Evolutionary conservation across 2,888 invertebrate genomes (phyloP).

Genomic region (Hypomecis atomaria): DNA sequence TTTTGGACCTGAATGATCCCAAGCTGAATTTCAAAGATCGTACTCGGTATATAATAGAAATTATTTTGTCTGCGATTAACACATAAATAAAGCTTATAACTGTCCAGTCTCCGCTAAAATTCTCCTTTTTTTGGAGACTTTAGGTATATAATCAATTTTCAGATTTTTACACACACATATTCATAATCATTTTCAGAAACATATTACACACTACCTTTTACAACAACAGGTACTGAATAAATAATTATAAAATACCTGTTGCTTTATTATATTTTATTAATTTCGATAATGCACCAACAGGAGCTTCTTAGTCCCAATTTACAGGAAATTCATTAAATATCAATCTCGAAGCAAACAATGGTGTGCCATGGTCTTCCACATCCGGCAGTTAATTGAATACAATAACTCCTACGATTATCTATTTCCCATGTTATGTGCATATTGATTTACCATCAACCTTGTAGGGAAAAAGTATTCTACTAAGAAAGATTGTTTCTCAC

Average conservation of each 20-base stretch:
- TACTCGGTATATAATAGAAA: too few species aligned
- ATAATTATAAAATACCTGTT: background rate
- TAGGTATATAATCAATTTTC: too few species aligned
- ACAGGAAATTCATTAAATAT: conserved; percentile 54
- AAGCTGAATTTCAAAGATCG: too few species aligned
- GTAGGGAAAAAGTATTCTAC: conserved; percentile 24
- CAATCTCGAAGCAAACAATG: conserved; percentile 33
- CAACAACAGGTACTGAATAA: background rate
- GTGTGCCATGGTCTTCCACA: conserved; percentile 49
- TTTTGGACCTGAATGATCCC: too few species aligned
- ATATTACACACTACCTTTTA: too few species aligned
- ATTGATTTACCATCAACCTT: conserved; percentile 33
- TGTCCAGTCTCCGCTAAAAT: too few species aligned
- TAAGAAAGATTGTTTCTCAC: conserved; percentile 24
- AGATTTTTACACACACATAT: too few species aligned
- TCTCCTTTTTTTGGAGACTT: too few species aligned
- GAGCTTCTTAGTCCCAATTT: conserved; percentile 28
- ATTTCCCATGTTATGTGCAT: conserved; percentile 28
- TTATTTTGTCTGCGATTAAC: too few species aligned
- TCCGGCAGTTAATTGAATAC: conserved; percentile 60
- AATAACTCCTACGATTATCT: conserved; percentile 46
- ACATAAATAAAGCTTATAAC: too few species aligned
- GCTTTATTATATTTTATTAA: background rate
- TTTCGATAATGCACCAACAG: background rate
- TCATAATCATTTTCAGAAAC: too few species aligned